These are phyloP conservation scores for Anoncus sp. DNA, from an alignment of 2,888 invertebrate genomes.

Conservation along the genomic window DNA sequence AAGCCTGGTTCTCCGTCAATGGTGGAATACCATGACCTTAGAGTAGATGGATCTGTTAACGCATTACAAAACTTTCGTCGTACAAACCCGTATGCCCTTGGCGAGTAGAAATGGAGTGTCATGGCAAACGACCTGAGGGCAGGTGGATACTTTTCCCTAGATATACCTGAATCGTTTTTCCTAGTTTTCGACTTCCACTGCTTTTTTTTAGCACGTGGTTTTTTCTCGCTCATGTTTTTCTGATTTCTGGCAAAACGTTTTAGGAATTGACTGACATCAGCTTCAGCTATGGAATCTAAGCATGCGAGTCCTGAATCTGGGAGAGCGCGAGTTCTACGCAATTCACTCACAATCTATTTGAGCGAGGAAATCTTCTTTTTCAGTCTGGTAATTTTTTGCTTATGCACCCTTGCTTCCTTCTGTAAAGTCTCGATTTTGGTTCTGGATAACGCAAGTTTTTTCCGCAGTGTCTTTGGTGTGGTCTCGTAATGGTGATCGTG, in stretches of 20 bases:
- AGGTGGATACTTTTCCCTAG: conserved; percentile 56
- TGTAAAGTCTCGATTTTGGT: no score
- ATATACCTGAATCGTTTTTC: not conserved
- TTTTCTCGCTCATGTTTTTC: no score
- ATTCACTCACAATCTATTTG: no score
- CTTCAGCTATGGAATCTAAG: conserved; percentile 43
- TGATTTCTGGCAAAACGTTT: conserved; percentile 15
- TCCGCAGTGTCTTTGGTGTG: no score
- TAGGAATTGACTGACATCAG: conserved; percentile 45
- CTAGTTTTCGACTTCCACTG: no score
- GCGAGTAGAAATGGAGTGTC: conserved; percentile 21
- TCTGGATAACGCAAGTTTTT: no score
- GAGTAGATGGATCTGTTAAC: conserved; percentile 60
- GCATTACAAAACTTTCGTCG: conserved; percentile 57
- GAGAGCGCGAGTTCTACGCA: no score
- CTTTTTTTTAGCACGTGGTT: no score
- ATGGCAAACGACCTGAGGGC: conserved; percentile 39
- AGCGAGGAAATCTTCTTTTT: no score
- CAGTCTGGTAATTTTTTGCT: no score
- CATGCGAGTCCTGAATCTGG: conserved; percentile 20
- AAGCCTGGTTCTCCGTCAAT: conserved; percentile 62
- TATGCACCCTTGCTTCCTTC: no score
- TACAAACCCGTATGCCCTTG: conserved; percentile 65
- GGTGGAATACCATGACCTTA: conserved; percentile 57
- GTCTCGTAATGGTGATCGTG: no score